phyloP scores from a whole-genome alignment of 2,113 vertebrate genomes.

The Scatophagus argus region DNA sequence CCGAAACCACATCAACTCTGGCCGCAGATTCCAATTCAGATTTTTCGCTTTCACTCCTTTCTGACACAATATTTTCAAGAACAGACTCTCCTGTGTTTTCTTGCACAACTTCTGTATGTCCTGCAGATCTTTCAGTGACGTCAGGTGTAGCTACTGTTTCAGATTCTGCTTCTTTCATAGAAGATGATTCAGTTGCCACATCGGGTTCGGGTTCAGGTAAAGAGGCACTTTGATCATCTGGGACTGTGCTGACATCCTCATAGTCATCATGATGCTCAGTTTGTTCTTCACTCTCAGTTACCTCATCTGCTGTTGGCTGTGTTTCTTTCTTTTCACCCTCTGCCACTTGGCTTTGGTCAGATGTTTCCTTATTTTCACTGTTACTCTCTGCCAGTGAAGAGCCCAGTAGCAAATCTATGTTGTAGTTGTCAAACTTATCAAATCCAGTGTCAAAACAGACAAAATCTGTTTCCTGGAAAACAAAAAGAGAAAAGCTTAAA shows the following conservation, averaged over 20 bases:
- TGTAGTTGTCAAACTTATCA: slow-evolving; percentile 92
- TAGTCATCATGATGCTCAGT: slow-evolving; percentile 17
- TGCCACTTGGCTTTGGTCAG: slow-evolving; percentile 31
- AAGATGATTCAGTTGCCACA: slow-evolving; percentile 1
- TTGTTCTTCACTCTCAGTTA: slow-evolving; percentile 15
- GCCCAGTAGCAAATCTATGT: slow-evolving; percentile 88
- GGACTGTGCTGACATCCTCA: slow-evolving; percentile 47
- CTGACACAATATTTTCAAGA: slow-evolving; percentile 76
- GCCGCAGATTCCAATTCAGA: slow-evolving; percentile 66
- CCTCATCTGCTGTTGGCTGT: slow-evolving; percentile 34
- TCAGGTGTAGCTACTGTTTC: slow-evolving; percentile 26
- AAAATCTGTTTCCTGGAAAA: slow-evolving; percentile 95
- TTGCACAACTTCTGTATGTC: slow-evolving; percentile 67
- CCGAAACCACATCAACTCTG: slow-evolving; percentile 55
- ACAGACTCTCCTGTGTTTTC: slow-evolving; percentile 63
- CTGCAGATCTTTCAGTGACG: slow-evolving; percentile 11
- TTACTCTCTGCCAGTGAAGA: slow-evolving; percentile 42
- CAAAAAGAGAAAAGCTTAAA: slow-evolving; percentile 16
- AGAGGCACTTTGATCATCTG: slow-evolving; percentile 64
- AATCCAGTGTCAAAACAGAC: slow-evolving; percentile 93
- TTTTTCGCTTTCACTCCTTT: slow-evolving; percentile 83
- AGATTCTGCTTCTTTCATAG: slow-evolving; percentile 21
- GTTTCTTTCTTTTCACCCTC: slow-evolving; percentile 32
- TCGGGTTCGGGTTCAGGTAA: slow-evolving; percentile 33
- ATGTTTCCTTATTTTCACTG: slow-evolving; percentile 24